These are phyloP conservation scores for Glareola pratincola DNA, from an alignment of 2,113 vertebrate species.

Conservation along the genomic window DNA sequence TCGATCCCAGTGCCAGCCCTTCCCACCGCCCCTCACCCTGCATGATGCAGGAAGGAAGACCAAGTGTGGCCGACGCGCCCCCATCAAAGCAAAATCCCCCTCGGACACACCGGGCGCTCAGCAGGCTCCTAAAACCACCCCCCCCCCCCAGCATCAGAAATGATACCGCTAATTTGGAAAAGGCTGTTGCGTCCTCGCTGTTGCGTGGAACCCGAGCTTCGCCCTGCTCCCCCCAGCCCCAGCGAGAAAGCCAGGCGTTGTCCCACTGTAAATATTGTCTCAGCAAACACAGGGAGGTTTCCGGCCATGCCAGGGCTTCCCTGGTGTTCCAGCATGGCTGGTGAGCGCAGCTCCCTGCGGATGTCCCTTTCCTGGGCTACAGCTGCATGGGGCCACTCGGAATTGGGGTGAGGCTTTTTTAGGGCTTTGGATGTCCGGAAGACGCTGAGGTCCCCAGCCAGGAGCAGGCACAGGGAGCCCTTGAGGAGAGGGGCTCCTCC, in stretches of 20 bases:
- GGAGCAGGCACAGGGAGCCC: background rate
- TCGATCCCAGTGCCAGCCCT: background rate
- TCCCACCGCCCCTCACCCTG: rapidly evolving
- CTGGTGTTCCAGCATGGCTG: rapidly evolving
- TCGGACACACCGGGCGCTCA: rapidly evolving
- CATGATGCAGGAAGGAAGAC: rapidly evolving
- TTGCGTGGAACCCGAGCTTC: background rate
- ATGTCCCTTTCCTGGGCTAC: background rate
- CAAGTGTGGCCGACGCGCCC: rapidly evolving
- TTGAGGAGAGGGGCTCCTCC: background rate
- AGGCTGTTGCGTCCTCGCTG: background rate
- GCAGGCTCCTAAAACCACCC: background rate
- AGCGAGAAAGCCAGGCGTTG: rapidly evolving
- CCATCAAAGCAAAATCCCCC: background rate
- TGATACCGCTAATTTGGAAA: rapidly evolving
- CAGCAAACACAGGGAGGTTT: background rate
- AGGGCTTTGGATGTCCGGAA: background rate
- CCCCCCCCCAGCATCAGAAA: background rate
- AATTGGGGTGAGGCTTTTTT: background rate
- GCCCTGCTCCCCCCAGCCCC: rapidly evolving
- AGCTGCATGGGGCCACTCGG: background rate
- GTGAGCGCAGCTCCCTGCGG: rapidly evolving
- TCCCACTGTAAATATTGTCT: background rate
- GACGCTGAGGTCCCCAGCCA: background rate
- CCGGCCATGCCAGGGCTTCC: background rate